A percentile compares a stretch with the other conserved stretches of the same genome.
Evolutionary conservation across 2,888 invertebrate genomes (phyloP).

Genomic region (Villa cingulata): DNA sequence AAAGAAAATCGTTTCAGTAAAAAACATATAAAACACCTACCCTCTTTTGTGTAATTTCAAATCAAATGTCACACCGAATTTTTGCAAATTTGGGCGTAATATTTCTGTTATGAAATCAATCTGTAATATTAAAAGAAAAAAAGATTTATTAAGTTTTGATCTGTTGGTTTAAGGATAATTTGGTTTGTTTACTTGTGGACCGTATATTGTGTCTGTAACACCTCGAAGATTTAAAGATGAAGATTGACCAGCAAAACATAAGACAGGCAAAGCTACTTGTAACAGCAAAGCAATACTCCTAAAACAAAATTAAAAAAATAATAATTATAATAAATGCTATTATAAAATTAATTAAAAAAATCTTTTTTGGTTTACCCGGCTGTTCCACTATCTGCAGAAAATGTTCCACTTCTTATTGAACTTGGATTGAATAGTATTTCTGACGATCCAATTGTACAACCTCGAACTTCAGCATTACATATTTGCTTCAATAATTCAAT

Average conservation of each 20-base stretch:
- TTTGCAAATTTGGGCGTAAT: conserved; percentile 53
- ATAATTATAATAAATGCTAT: background rate
- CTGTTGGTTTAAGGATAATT: background rate
- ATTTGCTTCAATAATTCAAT: conserved; percentile 61
- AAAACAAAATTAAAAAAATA: conserved; percentile 9
- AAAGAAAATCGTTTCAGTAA: too few relatives aligned
- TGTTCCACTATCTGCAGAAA: conserved; percentile 59
- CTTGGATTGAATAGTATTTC: conserved; percentile 59
- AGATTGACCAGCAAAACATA: conserved; percentile 46
- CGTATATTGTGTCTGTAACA: conserved; percentile 85
- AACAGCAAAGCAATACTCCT: conserved; percentile 68
- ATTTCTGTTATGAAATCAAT: conserved; percentile 71
- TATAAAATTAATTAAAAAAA: conserved; percentile 7
- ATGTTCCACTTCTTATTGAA: conserved; percentile 47
- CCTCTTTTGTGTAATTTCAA: conserved; percentile 51
- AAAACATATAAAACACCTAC: conserved; percentile 14
- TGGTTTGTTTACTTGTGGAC: conserved; percentile 66
- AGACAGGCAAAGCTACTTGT: conserved; percentile 71
- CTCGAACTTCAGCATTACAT: conserved; percentile 55
- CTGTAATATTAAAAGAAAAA: too few relatives aligned
- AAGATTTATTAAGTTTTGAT: too few relatives aligned
- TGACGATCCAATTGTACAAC: conserved; percentile 59
- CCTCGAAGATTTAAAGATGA: conserved; percentile 54
- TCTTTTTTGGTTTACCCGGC: too few relatives aligned
- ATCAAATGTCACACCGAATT: conserved; percentile 62